phyloP scores from a whole-genome alignment of 30 jellyfish, hydroid and myxozoan species.

The Aurelia aurita region DNA sequence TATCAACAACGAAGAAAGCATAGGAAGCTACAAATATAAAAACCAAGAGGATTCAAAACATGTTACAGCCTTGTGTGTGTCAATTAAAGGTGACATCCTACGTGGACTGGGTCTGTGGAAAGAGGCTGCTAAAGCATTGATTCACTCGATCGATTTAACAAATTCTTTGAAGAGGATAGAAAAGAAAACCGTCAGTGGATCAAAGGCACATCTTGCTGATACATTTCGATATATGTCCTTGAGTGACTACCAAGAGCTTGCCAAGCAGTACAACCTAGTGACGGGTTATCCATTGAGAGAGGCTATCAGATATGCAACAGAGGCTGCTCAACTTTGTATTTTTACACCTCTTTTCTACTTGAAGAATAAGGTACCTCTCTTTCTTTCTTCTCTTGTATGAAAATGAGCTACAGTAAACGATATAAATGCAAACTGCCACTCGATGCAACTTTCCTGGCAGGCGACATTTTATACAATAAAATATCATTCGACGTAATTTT shows the following conservation, averaged over 20 bases:
- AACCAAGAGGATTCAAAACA: constrained; percentile 7
- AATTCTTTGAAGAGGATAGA: constrained; percentile 24
- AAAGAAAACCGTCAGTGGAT: constrained; percentile 45
- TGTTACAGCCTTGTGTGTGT: constrained; percentile 37
- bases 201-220: constrained; percentile 63
- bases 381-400: too few species aligned
- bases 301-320: constrained; percentile 63
- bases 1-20: constrained; percentile 7
- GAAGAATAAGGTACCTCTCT: constrained; percentile 49
- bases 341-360: constrained; percentile 55
- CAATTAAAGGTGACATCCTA: constrained; percentile 55
- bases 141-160: constrained; percentile 35
- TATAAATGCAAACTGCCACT: too few species aligned
- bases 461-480: not conserved
- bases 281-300: constrained; percentile 56
- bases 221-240: constrained; percentile 67
- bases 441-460: not conserved
- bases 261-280: constrained; percentile 11
- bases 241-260: constrained; percentile 31
- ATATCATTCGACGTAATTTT: too few species aligned
- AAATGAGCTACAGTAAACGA: too few species aligned
- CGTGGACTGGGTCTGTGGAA: constrained; percentile 65
- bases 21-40: constrained; percentile 42
- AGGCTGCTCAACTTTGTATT: constrained; percentile 58
- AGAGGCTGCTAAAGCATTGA: constrained; percentile 49